A percentile compares a stretch with the other conserved stretches of the same genome.
phyloP scores from a whole-genome alignment of 2,797 vertebrate genomes.

The Eulemur coronatus region DNA sequence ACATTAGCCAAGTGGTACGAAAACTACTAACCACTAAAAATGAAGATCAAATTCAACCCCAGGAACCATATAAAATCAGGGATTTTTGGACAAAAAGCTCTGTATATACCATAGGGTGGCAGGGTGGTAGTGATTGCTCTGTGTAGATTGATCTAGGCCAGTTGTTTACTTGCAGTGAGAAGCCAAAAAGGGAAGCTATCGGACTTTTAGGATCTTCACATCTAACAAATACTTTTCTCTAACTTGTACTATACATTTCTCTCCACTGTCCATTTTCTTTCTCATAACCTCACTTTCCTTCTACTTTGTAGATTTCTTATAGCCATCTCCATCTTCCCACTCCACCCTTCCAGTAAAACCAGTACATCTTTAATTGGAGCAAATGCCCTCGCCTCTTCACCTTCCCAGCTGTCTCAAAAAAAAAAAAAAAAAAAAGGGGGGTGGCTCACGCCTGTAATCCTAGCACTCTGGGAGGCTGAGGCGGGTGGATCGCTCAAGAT shows the following conservation, averaged over 20 bases:
- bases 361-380: neutral
- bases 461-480: no score
- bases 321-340: neutral
- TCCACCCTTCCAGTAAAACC: neutral
- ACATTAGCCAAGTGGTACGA: neutral
- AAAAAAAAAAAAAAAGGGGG: no score
- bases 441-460: no score
- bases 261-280: neutral
- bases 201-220: neutral
- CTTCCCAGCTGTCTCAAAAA: neutral
- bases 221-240: neutral
- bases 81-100: neutral
- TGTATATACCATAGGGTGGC: fast-evolving
- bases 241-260: neutral
- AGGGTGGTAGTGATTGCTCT: neutral
- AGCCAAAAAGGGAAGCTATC: neutral
- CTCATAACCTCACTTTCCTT: neutral
- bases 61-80: neutral
- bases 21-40: neutral
- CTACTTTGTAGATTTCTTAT: neutral
- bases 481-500: no score
- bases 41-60: neutral
- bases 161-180: neutral
- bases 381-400: neutral
- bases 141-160: neutral